A percentile compares a stretch with the other conserved stretches of the same genome.
Conservation (phyloP, 2,113 vertebrate species). For the Labeo catla region DNA sequence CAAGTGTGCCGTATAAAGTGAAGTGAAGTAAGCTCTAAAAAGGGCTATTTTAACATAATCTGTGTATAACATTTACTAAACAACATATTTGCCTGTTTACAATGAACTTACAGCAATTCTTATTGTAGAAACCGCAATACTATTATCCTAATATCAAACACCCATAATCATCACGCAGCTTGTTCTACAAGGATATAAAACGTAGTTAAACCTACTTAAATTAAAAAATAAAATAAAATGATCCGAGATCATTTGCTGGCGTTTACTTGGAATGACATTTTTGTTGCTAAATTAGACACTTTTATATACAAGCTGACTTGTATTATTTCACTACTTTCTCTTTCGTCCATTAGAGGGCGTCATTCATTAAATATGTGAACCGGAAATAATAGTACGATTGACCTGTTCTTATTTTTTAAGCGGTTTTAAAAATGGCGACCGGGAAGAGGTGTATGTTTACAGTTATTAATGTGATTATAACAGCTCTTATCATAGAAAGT, state of each 20-base stretch:
- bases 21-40: too few relatives aligned
- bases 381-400: slow-evolving; percentile 42
- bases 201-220: background rate
- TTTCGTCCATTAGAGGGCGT: background rate
- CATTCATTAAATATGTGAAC: background rate
- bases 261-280: background rate
- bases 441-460: slow-evolving; percentile 56
- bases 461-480: slow-evolving; percentile 46
- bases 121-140: background rate
- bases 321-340: background rate
- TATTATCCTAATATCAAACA: background rate
- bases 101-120: too few relatives aligned
- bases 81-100: too few relatives aligned
- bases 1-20: too few relatives aligned
- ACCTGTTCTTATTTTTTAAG: slow-evolving; percentile 26
- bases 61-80: too few relatives aligned
- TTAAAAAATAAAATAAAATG: background rate
- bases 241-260: background rate
- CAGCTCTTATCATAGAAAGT: slow-evolving; percentile 45
- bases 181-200: too few relatives aligned
- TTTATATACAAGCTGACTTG: too few relatives aligned
- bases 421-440: slow-evolving; percentile 62
- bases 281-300: background rate
- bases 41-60: too few relatives aligned
- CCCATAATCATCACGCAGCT: background rate